phyloP scores from a whole-genome alignment of 1,140 invertebrate genomes.

The Conus betulinus region DNA sequence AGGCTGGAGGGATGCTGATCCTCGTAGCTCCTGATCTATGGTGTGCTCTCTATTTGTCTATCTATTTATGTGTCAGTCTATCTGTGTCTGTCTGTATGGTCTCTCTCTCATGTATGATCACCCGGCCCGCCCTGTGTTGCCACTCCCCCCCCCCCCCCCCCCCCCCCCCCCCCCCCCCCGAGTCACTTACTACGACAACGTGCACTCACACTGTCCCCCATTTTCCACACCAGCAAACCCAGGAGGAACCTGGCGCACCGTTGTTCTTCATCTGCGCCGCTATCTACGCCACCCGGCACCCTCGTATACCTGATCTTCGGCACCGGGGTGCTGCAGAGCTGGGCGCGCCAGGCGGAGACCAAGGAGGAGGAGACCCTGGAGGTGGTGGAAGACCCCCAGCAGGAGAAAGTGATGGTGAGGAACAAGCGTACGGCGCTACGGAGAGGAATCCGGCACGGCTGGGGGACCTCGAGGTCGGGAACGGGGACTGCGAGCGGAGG shows the following conservation, averaged over 20 bases:
- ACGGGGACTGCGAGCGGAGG: too few relatives aligned
- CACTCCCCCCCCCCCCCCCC: too few relatives aligned
- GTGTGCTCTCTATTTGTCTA: too few relatives aligned
- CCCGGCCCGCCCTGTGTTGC: too few relatives aligned
- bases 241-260: slow-evolving; percentile 58
- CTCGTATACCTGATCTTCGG: slow-evolving; percentile 57
- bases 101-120: too few relatives aligned
- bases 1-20: too few relatives aligned
- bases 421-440: not conserved
- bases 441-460: not conserved
- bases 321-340: slow-evolving; percentile 41
- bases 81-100: too few relatives aligned
- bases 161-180: too few relatives aligned
- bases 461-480: not conserved
- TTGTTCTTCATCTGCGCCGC: slow-evolving; percentile 63
- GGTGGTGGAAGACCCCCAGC: not conserved
- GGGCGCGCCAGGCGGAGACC: slow-evolving; percentile 26
- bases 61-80: too few relatives aligned
- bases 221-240: slow-evolving; percentile 49
- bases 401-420: not conserved
- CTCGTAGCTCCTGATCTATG: too few relatives aligned
- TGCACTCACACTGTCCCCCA: too few relatives aligned
- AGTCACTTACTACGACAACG: too few relatives aligned
- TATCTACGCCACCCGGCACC: slow-evolving; percentile 57
- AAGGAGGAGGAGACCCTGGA: not conserved